These are phyloP conservation scores for Agrotis exclamationis DNA, from an alignment of 2,888 invertebrate species.

Conservation along the genomic window DNA sequence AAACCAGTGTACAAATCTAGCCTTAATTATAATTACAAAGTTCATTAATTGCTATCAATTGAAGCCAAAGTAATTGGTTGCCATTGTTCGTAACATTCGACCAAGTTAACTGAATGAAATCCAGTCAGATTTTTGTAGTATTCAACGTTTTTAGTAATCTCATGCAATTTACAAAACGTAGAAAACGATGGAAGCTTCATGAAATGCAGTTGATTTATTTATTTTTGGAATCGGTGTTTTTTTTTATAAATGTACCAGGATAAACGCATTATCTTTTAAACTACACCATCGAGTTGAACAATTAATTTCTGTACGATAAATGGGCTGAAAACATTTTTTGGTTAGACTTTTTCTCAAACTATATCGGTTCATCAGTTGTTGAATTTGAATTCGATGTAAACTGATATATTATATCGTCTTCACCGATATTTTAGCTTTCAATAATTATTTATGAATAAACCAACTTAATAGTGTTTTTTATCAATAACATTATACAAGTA, in stretches of 20 bases:
- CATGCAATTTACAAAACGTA: constrained; percentile 29
- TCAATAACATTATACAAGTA: too few relatives aligned
- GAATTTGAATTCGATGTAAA: too few relatives aligned
- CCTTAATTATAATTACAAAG: constrained; percentile 52
- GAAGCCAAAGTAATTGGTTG: constrained; percentile 55
- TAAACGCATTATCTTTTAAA: too few relatives aligned
- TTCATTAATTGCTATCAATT: constrained; percentile 58
- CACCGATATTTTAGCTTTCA: too few relatives aligned
- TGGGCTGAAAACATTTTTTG: too few relatives aligned
- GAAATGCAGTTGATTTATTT: background rate
- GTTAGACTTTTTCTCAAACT: too few relatives aligned
- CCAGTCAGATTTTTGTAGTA: constrained; percentile 30
- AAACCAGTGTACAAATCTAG: constrained; percentile 44
- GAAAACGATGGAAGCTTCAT: background rate
- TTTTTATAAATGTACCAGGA: too few relatives aligned
- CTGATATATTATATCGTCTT: too few relatives aligned
- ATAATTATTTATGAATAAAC: background rate
- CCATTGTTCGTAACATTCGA: constrained; percentile 52
- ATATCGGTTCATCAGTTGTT: too few relatives aligned
- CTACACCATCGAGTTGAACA: too few relatives aligned
- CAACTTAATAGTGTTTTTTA: background rate
- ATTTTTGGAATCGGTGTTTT: background rate
- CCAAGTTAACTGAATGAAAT: constrained; percentile 37
- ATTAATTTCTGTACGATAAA: too few relatives aligned
- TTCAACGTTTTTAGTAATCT: constrained; percentile 34